Base-by-base conservation (phyloP, 2,888 invertebrate genomes). In the Xanthia icteritia region DNA sequence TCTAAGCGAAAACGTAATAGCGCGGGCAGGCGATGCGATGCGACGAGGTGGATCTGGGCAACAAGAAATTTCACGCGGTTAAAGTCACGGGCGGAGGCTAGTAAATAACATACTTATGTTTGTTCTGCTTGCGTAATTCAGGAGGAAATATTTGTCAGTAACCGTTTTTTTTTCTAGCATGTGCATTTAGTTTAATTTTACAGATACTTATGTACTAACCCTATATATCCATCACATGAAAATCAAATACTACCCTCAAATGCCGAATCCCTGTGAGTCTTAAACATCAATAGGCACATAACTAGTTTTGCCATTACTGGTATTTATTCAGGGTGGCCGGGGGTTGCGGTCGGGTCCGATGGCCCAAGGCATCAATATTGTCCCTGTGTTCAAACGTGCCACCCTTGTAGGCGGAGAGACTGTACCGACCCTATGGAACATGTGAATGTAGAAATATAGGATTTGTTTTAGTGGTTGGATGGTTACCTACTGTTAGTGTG, bases 281-380 rank as follows among this genome's bases (percentile, higher is more conserved):
- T 78, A 51, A 82, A 86, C 71, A 79, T 81, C 80, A 76, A 76
- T 78, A 78, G 77, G 45, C 74, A 76, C 61, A 82, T 89, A 90
- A 89, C 87, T 88, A 89, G 88, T 89, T 91, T 83, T 86, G 86
- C 78, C 84, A 86, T 88, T 87, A 87, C 78, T 81, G 85, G 83
- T 89, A 86, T 84, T 86, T 88, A 86, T 86, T 78, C 83, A 81
- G 88, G 86, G 81, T 51, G 73, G 75, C 60, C 61, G 77, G 76
- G 68, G 74, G 72, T 74, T 90, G 90, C 84, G 90, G 90, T 86
- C 66, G 84, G 86, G 83, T 85, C 87, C 81, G 82, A 92, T 90
- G 88, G 93, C 92, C 92, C 88, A 85, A 83, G 92, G 92, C 93
- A 91, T 90, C 93, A 92, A 93, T 93, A 93, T 91, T 92, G 92